A percentile compares a stretch with the other conserved stretches of the same genome.
Conservation (phyloP, 2,888 invertebrate species). For the Nemurella pictetii region DNA sequence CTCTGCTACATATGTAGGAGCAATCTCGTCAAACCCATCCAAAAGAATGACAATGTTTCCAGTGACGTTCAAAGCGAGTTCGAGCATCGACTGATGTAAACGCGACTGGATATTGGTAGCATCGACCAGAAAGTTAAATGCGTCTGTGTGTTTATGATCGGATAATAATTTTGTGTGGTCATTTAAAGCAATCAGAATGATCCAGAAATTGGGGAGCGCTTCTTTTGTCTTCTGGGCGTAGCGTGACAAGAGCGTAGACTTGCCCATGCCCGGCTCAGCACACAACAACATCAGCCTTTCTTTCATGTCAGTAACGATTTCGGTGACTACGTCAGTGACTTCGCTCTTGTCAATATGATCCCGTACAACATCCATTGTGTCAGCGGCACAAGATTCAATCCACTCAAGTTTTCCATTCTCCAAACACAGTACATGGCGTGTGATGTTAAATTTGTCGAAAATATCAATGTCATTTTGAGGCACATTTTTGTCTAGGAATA, state of each 20-base stretch:
- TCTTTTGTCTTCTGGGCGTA: not conserved
- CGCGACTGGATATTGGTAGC: not conserved
- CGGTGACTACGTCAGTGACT: not conserved
- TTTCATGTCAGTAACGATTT: not conserved
- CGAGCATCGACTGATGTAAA: not conserved
- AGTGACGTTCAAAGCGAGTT: not conserved
- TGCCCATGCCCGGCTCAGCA: not conserved
- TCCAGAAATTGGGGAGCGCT: not conserved
- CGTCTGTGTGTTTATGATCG: not conserved
- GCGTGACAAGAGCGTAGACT: not conserved
- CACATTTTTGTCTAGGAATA: not conserved
- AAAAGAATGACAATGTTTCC: not conserved
- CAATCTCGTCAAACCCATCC: conserved; percentile 15
- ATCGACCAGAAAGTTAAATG: not conserved
- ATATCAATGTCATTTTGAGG: not conserved
- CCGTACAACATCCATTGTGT: not conserved
- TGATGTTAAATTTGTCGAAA: too few species aligned
- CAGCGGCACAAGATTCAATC: not conserved
- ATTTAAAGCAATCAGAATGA: not conserved
- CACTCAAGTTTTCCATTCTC: not conserved
- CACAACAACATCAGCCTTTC: not conserved
- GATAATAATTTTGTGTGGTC: not conserved
- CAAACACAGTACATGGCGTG: not conserved
- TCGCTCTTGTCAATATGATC: not conserved
- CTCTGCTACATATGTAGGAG: not conserved